Base-by-base conservation (phyloP, 2,113 vertebrate genomes). In the Apteryx mantelli region DNA sequence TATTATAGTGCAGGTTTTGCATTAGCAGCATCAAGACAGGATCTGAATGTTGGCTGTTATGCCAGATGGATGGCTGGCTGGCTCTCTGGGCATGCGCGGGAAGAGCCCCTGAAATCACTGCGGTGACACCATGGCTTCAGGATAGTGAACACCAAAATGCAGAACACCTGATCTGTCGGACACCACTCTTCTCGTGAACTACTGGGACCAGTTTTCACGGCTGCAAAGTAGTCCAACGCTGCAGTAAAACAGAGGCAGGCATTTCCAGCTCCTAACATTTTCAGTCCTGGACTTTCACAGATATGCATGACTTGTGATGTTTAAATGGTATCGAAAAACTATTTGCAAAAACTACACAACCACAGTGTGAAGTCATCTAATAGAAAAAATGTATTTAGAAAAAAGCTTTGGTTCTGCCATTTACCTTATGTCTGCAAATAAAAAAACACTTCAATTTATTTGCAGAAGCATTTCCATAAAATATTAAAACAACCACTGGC, bases 391-490 rank as follows among this genome's bases (percentile, higher is more conserved):
- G n/a, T 24, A 75, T 75, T 86, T 75, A 88, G 75, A 2, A 82
- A 86, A 82, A 86, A 77, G 60, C 76, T 83, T 90, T 60, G 46
- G 55, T 94, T 90, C 38, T 83, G 68, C 82, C 91, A 95, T 96
- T 95, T 97, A 88, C 91, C 94, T 95, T 95, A 93, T 95, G 94
- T 95, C 88, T 93, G 85, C 82, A 97, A 96, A 93, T 93, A 95
- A 96, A 96, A 48, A 91, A 58, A 2, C 73, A 88, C 79, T 95
- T 93, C 85, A 64, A 90, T 94, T 97, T 96, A 97, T 97, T 90
- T 97, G 86, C 79, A 90, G 85, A 97, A 95, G 64, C 83, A 92
- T 96, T 97, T 97, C 94, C 93, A 95, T 97, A 97, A 97, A 97
- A 95, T 97, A 97, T 96, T 97, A 97, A 96, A 96, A 84, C 52